Percentiles rank a stretch among this genome's conserved stretches.
These are phyloP conservation scores for Charadrius vociferus DNA, from an alignment of 2,113 vertebrate species.

Conservation along the genomic window DNA sequence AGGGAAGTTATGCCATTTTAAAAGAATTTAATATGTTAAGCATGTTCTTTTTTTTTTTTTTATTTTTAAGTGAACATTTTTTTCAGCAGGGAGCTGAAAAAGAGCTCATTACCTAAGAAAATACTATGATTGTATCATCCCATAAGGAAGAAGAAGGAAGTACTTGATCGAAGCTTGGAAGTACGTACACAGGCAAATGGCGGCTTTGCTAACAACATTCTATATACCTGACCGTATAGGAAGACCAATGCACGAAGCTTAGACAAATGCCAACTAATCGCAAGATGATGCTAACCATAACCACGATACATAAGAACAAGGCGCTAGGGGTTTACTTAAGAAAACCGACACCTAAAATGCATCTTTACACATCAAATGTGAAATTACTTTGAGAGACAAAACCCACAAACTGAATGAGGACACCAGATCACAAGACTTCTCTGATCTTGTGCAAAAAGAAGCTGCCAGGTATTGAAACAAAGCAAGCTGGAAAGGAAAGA, in stretches of 20 bases:
- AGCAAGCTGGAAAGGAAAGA: neutral
- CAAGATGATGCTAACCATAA: neutral
- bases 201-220: neutral
- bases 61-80: neutral
- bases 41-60: neutral
- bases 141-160: neutral
- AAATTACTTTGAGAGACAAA: neutral
- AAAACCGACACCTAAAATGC: neutral
- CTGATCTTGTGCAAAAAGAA: neutral
- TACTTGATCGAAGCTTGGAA: neutral
- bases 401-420: neutral
- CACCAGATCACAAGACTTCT: neutral
- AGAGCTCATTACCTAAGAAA: neutral
- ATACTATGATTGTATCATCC: neutral
- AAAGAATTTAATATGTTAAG: neutral
- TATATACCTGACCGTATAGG: accelerated
- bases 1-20: neutral
- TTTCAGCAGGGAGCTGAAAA: neutral
- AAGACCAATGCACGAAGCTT: neutral
- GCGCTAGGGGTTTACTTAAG: neutral
- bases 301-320: accelerated
- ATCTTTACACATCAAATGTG: neutral
- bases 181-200: neutral
- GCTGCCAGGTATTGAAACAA: neutral
- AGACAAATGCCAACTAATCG: neutral